Percentiles rank a stretch among this genome's conserved stretches.
Conservation (phyloP, 2,113 vertebrate species). For the Psephotus haematonotus region DNA sequence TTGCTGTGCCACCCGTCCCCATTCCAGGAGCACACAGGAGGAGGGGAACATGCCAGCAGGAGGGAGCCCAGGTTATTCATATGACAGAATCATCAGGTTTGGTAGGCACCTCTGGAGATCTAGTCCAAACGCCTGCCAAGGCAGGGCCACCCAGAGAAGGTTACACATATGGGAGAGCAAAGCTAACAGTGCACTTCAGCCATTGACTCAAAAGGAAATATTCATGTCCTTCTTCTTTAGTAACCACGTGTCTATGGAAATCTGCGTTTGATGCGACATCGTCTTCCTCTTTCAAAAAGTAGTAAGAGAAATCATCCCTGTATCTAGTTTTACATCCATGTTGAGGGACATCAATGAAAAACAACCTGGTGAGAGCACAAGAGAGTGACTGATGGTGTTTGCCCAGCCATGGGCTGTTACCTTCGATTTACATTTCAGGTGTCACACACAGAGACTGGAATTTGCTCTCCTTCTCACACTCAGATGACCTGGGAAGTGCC, state of each 20-base stretch:
- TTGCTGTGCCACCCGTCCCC: neutral
- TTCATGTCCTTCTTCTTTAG: neutral
- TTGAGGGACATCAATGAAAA: neutral
- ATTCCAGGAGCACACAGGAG: too few relatives aligned
- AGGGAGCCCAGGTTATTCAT: too few relatives aligned
- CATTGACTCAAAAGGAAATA: neutral
- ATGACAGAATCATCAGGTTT: too few relatives aligned
- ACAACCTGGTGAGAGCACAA: accelerated
- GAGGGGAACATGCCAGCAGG: neutral
- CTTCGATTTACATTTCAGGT: neutral
- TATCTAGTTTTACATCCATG: neutral
- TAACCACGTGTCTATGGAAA: neutral
- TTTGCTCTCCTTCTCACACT: neutral
- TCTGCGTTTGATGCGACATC: neutral
- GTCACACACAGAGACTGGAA: neutral
- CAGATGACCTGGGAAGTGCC: neutral
- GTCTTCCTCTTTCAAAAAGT: neutral
- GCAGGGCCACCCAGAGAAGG: too few relatives aligned
- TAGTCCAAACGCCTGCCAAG: too few relatives aligned
- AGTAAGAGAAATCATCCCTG: neutral
- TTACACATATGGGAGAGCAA: neutral
- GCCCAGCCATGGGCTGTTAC: neutral
- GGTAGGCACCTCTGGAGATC: too few relatives aligned
- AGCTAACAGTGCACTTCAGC: neutral
- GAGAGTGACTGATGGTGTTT: accelerated